Percentiles rank a stretch among this genome's conserved stretches.
phyloP scores from a whole-genome alignment of 1,140 invertebrate genomes.

The Ruditapes philippinarum region DNA sequence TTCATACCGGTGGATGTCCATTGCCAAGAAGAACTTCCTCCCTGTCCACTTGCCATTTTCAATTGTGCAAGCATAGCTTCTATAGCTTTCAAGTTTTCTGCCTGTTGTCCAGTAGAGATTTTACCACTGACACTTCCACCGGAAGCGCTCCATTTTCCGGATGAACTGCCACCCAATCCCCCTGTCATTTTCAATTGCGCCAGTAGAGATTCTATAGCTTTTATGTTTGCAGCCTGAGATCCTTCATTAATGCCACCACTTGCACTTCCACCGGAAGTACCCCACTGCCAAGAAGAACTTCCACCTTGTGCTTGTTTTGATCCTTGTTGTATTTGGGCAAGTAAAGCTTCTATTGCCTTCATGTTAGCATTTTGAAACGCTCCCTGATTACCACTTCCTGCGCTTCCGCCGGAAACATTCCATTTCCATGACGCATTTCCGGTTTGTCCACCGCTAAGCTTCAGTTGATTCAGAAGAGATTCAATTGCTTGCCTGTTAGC shows the following conservation, averaged over 20 bases:
- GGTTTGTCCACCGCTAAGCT: slow-evolving; percentile 21
- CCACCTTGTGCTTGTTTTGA: neutral
- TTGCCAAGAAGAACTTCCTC: slow-evolving; percentile 9
- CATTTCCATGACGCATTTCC: slow-evolving; percentile 33
- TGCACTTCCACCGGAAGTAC: neutral
- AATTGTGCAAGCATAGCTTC: slow-evolving; percentile 6
- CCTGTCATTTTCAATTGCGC: slow-evolving; percentile 18
- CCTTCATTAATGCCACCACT: neutral
- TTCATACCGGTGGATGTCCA: slow-evolving; percentile 24
- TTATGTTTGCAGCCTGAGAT: neutral
- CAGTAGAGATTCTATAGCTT: slow-evolving; percentile 26
- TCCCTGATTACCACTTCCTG: neutral
- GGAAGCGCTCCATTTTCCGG: neutral
- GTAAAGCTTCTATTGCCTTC: slow-evolving; percentile 16
- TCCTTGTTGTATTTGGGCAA: slow-evolving; percentile 17
- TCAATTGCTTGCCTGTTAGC: slow-evolving; percentile 46
- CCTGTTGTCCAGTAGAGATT: neutral
- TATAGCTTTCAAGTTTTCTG: slow-evolving; percentile 37
- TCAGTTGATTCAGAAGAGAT: neutral
- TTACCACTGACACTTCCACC: neutral
- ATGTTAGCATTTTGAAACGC: neutral
- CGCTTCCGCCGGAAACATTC: neutral
- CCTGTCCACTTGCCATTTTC: slow-evolving; percentile 22
- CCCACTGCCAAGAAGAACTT: slow-evolving; percentile 2
- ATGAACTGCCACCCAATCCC: neutral